Conservation (phyloP, 2,113 vertebrate genomes). For the Sarotherodon lohbergeri region DNA sequence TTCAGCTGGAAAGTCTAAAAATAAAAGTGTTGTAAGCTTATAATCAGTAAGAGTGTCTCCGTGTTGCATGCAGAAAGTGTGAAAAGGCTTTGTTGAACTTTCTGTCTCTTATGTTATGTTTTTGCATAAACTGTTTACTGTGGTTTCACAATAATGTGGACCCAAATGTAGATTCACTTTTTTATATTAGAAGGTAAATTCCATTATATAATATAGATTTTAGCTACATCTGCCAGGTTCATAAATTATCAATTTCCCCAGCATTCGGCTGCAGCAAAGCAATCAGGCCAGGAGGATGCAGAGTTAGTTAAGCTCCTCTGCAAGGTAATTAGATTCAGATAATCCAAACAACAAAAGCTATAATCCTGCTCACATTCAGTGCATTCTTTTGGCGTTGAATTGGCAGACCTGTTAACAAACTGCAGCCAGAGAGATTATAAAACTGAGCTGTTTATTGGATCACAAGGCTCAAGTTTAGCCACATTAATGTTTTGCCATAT, state of each 20-base stretch:
- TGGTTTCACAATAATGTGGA: background rate
- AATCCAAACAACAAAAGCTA: constrained; percentile 58
- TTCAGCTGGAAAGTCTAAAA: background rate
- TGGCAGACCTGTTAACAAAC: constrained; percentile 40
- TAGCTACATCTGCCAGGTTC: background rate
- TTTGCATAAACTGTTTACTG: background rate
- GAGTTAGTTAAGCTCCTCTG: constrained; percentile 30
- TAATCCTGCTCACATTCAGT: constrained; percentile 49
- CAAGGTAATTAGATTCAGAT: constrained; percentile 59
- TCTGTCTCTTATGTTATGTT: background rate
- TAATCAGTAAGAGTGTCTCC: background rate
- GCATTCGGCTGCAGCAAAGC: background rate
- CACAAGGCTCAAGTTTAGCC: constrained; percentile 20
- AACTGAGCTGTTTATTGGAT: constrained; percentile 45
- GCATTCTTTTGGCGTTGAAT: constrained; percentile 30
- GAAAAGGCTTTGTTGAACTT: background rate
- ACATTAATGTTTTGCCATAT: constrained; percentile 28
- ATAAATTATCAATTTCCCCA: background rate
- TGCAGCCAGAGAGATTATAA: constrained; percentile 33
- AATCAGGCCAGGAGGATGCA: constrained; percentile 8
- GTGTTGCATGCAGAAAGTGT: background rate
- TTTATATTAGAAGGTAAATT: background rate
- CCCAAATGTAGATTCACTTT: background rate
- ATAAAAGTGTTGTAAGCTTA: background rate
- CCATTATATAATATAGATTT: background rate